A percentile compares a stretch with the other conserved stretches of the same genome.
Evolutionary conservation across 2,888 invertebrate species (phyloP).

Genomic region (Nomada flava): DNA sequence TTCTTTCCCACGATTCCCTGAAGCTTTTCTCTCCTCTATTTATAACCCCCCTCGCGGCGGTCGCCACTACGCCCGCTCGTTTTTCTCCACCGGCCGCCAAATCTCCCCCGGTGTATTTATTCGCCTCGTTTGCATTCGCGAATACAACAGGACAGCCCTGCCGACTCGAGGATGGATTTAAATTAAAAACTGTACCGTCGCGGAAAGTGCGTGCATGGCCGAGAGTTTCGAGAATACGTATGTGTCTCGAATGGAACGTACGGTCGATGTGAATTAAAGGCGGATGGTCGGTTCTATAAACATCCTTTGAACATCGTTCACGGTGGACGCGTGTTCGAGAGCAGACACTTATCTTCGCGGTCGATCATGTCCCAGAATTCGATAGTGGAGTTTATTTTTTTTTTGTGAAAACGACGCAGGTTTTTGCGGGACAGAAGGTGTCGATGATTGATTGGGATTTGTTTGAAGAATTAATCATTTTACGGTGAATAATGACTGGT

Average conservation of each 20-base stretch:
- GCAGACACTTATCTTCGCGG: not conserved
- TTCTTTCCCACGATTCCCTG: constrained; percentile 48
- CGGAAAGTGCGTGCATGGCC: not conserved
- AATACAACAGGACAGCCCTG: not conserved
- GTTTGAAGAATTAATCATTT: not conserved
- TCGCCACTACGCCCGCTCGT: not conserved
- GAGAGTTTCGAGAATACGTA: not conserved
- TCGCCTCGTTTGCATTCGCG: constrained; percentile 25
- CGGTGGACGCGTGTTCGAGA: not conserved
- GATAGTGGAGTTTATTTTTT: too few relatives aligned
- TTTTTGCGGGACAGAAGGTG: not conserved
- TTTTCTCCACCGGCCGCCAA: not conserved
- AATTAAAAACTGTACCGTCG: constrained; percentile 35
- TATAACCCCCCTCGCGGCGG: not conserved
- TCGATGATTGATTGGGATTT: not conserved
- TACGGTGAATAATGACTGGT: not conserved
- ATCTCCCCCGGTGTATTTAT: constrained; percentile 41
- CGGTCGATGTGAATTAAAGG: not conserved
- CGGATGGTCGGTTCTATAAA: constrained; percentile 9
- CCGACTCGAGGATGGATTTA: constrained; percentile 30
- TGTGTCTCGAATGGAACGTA: not conserved
- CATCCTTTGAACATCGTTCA: not conserved
- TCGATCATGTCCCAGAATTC: not conserved
- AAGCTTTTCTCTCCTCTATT: constrained; percentile 42
- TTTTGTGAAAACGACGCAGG: too few relatives aligned